These are phyloP conservation scores for Cotesia chilonis DNA, from an alignment of 1,140 invertebrate species.

Conservation along the genomic window DNA sequence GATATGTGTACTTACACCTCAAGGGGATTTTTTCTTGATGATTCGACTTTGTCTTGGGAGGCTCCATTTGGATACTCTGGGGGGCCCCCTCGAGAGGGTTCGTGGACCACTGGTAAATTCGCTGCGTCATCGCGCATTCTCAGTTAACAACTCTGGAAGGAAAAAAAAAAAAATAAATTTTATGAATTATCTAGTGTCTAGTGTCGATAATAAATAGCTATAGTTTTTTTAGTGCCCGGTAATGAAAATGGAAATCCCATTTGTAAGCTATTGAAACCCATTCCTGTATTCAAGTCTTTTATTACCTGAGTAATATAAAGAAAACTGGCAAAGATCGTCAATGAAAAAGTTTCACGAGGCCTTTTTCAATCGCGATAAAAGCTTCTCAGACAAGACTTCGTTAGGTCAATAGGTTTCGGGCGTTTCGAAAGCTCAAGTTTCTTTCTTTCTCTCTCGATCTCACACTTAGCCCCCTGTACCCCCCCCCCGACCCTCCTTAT, in stretches of 20 bases:
- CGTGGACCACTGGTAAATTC: constrained; percentile 63
- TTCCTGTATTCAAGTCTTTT: not conserved
- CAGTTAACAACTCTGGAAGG: constrained; percentile 59
- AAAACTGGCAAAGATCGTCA: not conserved
- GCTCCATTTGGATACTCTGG: constrained; percentile 62
- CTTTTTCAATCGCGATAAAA: constrained; percentile 32
- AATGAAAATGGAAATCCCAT: constrained; percentile 12
- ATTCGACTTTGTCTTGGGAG: constrained; percentile 55
- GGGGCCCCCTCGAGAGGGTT: constrained; percentile 57
- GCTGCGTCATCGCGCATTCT: constrained; percentile 65
- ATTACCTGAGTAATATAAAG: too few species aligned
- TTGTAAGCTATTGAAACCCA: constrained; percentile 14
- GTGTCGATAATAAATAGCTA: constrained; percentile 7
- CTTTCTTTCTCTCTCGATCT: too few species aligned
- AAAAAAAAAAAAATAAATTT: constrained; percentile 37
- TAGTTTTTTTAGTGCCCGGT: not conserved
- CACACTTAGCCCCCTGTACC: too few species aligned
- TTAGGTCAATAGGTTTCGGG: constrained; percentile 34
- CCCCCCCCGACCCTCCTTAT: too few species aligned
- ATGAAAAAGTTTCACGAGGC: constrained; percentile 13
- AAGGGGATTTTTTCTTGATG: constrained; percentile 58
- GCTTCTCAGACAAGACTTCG: constrained; percentile 44
- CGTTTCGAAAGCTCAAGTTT: not conserved
- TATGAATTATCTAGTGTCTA: not conserved
- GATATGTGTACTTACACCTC: constrained; percentile 59